Percentiles rank a stretch among this genome's conserved stretches.
These are phyloP conservation scores for Reticulitermes speratus DNA, from an alignment of 1,140 invertebrate species.

Conservation along the genomic window DNA sequence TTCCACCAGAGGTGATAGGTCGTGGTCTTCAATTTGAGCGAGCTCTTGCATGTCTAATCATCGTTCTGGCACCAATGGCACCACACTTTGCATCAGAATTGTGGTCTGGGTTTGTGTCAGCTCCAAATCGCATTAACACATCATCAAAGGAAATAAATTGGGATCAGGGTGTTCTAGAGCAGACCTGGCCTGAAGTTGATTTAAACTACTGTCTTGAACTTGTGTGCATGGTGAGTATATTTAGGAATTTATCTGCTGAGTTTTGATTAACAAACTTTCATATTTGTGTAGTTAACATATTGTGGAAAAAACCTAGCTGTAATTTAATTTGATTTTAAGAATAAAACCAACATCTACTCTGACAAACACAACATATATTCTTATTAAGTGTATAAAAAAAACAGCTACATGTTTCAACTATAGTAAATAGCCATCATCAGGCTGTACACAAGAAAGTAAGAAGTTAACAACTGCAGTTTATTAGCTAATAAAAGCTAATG, in stretches of 20 bases:
- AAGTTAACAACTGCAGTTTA: too few relatives aligned
- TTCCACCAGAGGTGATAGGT: conserved; percentile 50
- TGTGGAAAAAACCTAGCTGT: too few relatives aligned
- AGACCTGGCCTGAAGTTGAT: conserved; percentile 82
- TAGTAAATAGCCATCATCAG: too few relatives aligned
- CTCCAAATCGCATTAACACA: conserved; percentile 54
- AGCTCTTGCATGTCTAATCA: conserved; percentile 72
- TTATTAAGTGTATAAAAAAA: too few relatives aligned
- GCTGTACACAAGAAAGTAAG: too few relatives aligned
- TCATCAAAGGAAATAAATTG: conserved; percentile 54
- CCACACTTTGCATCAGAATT: conserved; percentile 89
- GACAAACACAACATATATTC: too few relatives aligned
- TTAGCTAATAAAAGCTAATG: too few relatives aligned
- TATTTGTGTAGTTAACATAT: too few relatives aligned
- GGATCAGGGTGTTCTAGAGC: conserved; percentile 64
- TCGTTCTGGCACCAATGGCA: conserved; percentile 82
- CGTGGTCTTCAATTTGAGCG: conserved; percentile 75
- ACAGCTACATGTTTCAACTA: too few relatives aligned
- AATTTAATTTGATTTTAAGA: too few relatives aligned
- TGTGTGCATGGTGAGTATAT: conserved; percentile 56
- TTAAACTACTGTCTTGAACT: conserved; percentile 64
- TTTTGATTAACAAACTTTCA: too few relatives aligned
- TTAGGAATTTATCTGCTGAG: neutral
- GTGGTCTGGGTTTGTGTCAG: conserved; percentile 74
- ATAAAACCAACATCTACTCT: too few relatives aligned